phyloP scores from a whole-genome alignment of 2,888 invertebrate species.

The Apomyelois bistriatella region DNA sequence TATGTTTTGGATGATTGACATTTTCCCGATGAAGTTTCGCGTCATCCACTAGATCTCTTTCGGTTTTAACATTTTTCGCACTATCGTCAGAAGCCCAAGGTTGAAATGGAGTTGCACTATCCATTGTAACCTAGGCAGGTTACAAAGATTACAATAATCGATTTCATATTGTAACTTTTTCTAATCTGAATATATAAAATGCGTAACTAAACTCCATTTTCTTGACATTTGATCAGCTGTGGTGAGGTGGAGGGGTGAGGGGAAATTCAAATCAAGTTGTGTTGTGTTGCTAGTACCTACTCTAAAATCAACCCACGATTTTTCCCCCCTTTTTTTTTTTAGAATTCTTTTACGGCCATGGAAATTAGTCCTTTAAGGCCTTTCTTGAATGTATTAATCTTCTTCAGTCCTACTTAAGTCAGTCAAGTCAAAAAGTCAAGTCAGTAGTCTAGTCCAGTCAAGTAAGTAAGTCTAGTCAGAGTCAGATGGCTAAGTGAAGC shows the following conservation, averaged over 20 bases:
- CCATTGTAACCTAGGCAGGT: constrained; percentile 68
- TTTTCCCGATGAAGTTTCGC: constrained; percentile 79
- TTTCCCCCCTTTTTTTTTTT: too few species aligned
- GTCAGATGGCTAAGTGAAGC: too few species aligned
- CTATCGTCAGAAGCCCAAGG: constrained; percentile 73
- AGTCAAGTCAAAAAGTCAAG: too few species aligned
- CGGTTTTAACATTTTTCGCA: constrained; percentile 72
- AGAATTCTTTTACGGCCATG: too few species aligned
- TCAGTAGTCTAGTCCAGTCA: too few species aligned
- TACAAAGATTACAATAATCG: constrained; percentile 46
- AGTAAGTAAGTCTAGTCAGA: too few species aligned
- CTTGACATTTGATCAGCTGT: constrained; percentile 80
- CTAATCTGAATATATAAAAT: constrained; percentile 59
- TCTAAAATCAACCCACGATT: too few species aligned
- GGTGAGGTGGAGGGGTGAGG: constrained; percentile 60
- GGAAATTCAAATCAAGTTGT: constrained; percentile 14
- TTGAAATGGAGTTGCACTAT: constrained; percentile 74
- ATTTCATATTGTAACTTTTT: constrained; percentile 68
- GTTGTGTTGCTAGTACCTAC: too few species aligned
- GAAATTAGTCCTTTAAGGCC: too few species aligned
- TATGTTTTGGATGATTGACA: constrained; percentile 80
- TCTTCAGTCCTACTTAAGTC: too few species aligned
- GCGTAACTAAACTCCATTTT: constrained; percentile 80
- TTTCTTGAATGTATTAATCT: too few species aligned
- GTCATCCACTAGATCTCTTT: constrained; percentile 75